These are phyloP conservation scores for Oryctes rhinoceros DNA, from an alignment of 1,140 invertebrate genomes.

Conservation along the genomic window DNA sequence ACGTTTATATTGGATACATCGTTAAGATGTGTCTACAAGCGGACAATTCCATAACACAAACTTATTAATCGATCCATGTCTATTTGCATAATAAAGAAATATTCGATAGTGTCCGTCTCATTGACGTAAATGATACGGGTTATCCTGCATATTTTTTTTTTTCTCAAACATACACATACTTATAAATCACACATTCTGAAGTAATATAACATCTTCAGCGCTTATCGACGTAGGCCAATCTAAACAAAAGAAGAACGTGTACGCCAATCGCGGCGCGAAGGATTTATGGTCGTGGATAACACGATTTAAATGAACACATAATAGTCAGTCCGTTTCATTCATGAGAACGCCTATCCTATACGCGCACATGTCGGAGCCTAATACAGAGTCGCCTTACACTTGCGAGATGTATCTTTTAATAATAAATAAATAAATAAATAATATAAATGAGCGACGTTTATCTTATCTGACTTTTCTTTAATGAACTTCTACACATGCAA, in stretches of 20 bases:
- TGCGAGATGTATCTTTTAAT: background rate
- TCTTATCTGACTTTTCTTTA: background rate
- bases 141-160: background rate
- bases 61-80: too few relatives aligned
- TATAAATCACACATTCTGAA: background rate
- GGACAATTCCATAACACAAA: too few relatives aligned
- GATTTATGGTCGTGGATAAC: conserved; percentile 13
- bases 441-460: background rate
- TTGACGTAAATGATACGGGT: background rate
- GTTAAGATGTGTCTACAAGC: too few relatives aligned
- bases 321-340: conserved; percentile 4
- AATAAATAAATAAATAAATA: conserved; percentile 7
- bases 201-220: background rate
- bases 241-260: conserved; percentile 8
- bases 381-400: background rate
- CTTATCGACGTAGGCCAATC: conserved; percentile 17
- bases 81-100: too few relatives aligned
- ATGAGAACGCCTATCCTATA: background rate
- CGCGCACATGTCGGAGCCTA: background rate
- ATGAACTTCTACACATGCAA: background rate
- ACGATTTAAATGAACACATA: conserved; percentile 18
- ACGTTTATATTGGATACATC: too few relatives aligned
- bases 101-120: conserved; percentile 7
- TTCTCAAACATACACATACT: background rate
- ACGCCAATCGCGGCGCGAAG: background rate